Evolutionary conservation across 2,797 vertebrate species (phyloP), one percentile per base, ranked within the genome.

Genomic region (Cirrhinus molitorella): DNA sequence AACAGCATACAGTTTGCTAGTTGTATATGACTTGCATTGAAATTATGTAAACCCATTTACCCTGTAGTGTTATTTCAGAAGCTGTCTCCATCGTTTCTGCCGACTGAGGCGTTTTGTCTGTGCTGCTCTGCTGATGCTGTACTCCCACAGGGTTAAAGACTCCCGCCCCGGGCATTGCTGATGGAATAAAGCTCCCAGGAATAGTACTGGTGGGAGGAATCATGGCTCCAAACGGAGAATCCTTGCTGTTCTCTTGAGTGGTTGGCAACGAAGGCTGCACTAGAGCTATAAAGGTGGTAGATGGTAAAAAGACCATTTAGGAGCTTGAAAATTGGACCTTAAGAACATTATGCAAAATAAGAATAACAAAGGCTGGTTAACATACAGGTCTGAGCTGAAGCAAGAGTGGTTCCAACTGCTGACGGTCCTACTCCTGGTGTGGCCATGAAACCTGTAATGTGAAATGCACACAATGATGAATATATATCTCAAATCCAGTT

Each of bases 221-320:
- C 91, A 99, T 95, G 67, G 93, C 89, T 74, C 94, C 90, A 85
- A 97, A 99, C 10, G 95, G 95, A 73, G 96, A 94, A 53, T 98
- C 97, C 90, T 99, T 99, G 86, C 95, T 92, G 3, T 92, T 90
- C n/a, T 99, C 98, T 91, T 97, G 96, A 89, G 94, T 84, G 88
- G 94, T 93, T 59, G 94, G 91, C 86, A 98, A 90, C 1, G 97
- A 95, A 16, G 97, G 91, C 79, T 97, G 98, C 72, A 97, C 96
- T 83, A 98, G 91, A 90, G 97, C 97, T 98, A 88, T n/a, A 89
- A 79, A 90, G 87, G 45, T 87, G 75, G 40, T 83, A 63, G 14
- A 23, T 47, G 45, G 14, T 8, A 71, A 25, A 28, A 68, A 0
- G 9, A 4, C 5, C 1, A 1, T 79, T 74, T 45, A 84, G 34